Percentiles rank a stretch among this genome's conserved stretches.
Conservation (phyloP, 2,113 vertebrate genomes). For the Loxodonta africana region DNA sequence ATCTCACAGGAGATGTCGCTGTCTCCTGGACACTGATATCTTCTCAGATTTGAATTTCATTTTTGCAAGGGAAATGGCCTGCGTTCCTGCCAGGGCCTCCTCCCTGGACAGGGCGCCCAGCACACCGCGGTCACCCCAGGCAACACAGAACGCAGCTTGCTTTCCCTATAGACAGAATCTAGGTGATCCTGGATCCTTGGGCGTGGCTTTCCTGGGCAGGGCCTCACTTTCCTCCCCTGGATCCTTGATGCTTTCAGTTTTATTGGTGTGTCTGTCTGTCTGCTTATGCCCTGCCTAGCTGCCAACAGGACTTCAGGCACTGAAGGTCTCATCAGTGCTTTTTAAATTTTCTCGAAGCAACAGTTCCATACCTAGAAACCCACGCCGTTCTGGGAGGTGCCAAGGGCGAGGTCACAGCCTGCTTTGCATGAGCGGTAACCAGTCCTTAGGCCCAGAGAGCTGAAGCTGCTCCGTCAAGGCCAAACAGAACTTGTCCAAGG, state of each 20-base stretch:
- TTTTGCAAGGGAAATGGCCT: constrained; percentile 82
- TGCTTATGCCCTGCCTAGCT: neutral
- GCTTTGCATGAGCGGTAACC: neutral
- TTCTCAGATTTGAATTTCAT: constrained; percentile 74
- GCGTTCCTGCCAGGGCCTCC: neutral
- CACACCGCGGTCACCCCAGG: neutral
- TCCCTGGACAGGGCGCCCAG: neutral
- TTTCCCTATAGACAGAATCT: neutral
- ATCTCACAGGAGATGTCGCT: neutral
- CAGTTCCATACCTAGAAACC: neutral
- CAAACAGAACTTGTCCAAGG: constrained; percentile 24
- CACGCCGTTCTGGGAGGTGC: fast-evolving
- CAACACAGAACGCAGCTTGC: neutral
- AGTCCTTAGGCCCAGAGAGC: neutral
- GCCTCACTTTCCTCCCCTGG: neutral
- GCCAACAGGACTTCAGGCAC: neutral
- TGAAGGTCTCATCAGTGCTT: neutral
- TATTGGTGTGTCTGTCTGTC: neutral
- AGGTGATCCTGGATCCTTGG: neutral
- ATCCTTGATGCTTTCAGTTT: neutral
- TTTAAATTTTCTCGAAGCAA: neutral
- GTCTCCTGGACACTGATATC: neutral
- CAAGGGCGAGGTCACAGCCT: fast-evolving
- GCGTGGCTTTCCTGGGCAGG: neutral
- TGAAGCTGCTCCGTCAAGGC: neutral